A percentile compares a stretch with the other conserved stretches of the same genome.
Evolutionary conservation across 2,797 vertebrate genomes (phyloP).

Genomic region (Simalia tracyae): DNA sequence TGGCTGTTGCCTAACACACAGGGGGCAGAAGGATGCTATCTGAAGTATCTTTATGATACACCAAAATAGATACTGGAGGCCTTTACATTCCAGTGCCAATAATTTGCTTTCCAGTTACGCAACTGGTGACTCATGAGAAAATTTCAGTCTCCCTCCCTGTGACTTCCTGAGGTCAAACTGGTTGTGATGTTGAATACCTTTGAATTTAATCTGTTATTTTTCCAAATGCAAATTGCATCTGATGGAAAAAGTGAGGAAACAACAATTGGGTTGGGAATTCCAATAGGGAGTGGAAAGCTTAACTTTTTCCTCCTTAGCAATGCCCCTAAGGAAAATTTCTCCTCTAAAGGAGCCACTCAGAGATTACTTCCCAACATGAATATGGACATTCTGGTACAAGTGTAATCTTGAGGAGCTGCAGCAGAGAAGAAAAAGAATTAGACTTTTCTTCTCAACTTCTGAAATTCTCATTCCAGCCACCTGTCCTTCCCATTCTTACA

Average conservation of each 20-base stretch:
- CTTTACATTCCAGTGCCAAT: slow-evolving; percentile 7
- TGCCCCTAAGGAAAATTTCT: neutral
- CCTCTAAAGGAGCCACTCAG: neutral
- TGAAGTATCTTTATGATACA: neutral
- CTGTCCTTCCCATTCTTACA: neutral
- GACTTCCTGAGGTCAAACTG: neutral
- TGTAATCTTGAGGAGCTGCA: neutral
- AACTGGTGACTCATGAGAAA: neutral
- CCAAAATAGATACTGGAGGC: neutral
- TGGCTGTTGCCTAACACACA: neutral
- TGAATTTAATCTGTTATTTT: neutral
- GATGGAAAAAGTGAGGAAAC: neutral
- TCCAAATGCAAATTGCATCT: neutral
- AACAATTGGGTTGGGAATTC: neutral
- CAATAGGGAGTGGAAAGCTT: neutral
- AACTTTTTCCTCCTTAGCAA: neutral
- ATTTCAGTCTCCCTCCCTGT: neutral
- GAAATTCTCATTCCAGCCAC: neutral
- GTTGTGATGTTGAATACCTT: neutral
- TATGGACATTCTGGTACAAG: neutral
- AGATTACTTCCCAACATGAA: neutral
- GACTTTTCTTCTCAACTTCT: neutral
- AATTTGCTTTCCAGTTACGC: neutral
- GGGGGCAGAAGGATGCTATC: neutral
- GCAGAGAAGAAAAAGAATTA: neutral